phyloP scores from a whole-genome alignment of 2,797 vertebrate species.

The Anolis apletophallus region DNA sequence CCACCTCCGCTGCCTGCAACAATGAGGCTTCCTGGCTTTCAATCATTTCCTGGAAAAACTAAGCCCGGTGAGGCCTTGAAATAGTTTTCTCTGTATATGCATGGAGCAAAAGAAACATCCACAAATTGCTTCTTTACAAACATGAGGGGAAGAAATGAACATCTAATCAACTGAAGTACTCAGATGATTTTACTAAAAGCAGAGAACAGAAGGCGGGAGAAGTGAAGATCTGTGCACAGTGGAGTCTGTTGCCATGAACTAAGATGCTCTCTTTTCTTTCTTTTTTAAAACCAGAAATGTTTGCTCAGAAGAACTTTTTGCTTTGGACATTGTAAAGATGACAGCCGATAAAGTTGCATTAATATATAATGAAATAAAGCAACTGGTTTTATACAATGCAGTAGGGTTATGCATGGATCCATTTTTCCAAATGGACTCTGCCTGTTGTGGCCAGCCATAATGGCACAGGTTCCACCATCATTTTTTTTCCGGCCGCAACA shows the following conservation, averaged over 20 bases:
- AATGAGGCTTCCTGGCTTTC: constrained; percentile 60
- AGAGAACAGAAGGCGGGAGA: constrained; percentile 24
- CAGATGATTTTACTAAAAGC: constrained; percentile 28
- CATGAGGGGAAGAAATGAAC: constrained; percentile 46
- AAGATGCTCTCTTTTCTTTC: constrained; percentile 18
- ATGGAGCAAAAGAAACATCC: constrained; percentile 56
- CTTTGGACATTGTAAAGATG: not conserved
- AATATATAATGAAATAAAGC: not conserved
- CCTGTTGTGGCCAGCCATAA: no score
- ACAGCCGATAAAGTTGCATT: not conserved
- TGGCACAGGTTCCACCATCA: no score
- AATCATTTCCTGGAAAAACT: constrained; percentile 64
- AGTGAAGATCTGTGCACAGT: not conserved
- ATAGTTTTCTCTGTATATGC: constrained; percentile 54
- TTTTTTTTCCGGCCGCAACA: no score
- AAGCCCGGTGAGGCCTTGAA: constrained; percentile 55
- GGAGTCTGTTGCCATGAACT: constrained; percentile 38
- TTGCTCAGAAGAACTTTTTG: not conserved
- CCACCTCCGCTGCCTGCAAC: constrained; percentile 47
- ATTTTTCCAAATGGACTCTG: no score
- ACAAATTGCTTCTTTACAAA: constrained; percentile 68
- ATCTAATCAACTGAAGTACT: constrained; percentile 58
- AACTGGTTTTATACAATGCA: not conserved
- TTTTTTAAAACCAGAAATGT: not conserved
- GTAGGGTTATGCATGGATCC: no score